Conservation (phyloP, 2,113 vertebrate species). For the Beaufortia kweichowensis region DNA sequence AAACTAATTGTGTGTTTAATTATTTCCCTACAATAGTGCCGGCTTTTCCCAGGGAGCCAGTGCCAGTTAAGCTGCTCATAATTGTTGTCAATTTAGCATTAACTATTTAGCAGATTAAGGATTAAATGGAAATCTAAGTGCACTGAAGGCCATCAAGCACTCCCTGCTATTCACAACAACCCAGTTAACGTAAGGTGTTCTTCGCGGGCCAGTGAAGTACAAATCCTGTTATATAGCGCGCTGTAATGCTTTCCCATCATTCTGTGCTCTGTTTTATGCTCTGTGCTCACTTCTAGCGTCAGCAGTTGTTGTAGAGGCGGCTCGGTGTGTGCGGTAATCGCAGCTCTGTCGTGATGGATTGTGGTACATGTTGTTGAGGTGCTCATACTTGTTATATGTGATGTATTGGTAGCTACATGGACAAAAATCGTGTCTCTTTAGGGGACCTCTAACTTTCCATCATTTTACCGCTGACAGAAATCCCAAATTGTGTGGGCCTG, state of each 20-base stretch:
- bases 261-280: slow-evolving; percentile 45
- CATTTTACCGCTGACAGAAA: slow-evolving; percentile 44
- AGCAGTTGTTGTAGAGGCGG: slow-evolving; percentile 36
- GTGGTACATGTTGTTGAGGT: slow-evolving; percentile 17
- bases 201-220: slow-evolving; percentile 33
- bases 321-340: slow-evolving; percentile 5
- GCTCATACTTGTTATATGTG: slow-evolving; percentile 43
- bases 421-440: slow-evolving; percentile 45
- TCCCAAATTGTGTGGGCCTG: slow-evolving; percentile 31
- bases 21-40: slow-evolving; percentile 57
- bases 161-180: slow-evolving; percentile 19
- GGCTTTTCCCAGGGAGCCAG: slow-evolving; percentile 53
- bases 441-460: slow-evolving; percentile 43
- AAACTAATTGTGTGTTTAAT: slow-evolving; percentile 67
- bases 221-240: slow-evolving; percentile 44
- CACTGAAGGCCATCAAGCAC: slow-evolving; percentile 46
- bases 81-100: slow-evolving; percentile 64
- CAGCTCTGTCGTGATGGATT: slow-evolving; percentile 45
- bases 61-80: slow-evolving; percentile 60
- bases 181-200: slow-evolving; percentile 40
- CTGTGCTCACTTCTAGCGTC: slow-evolving; percentile 37
- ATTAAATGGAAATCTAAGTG: slow-evolving; percentile 52
- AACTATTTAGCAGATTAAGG: slow-evolving; percentile 63
- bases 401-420: slow-evolving; percentile 44
- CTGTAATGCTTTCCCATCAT: slow-evolving; percentile 42